Conservation (phyloP, 2,797 vertebrate genomes). For the Sebastes baramenuke region DNA sequence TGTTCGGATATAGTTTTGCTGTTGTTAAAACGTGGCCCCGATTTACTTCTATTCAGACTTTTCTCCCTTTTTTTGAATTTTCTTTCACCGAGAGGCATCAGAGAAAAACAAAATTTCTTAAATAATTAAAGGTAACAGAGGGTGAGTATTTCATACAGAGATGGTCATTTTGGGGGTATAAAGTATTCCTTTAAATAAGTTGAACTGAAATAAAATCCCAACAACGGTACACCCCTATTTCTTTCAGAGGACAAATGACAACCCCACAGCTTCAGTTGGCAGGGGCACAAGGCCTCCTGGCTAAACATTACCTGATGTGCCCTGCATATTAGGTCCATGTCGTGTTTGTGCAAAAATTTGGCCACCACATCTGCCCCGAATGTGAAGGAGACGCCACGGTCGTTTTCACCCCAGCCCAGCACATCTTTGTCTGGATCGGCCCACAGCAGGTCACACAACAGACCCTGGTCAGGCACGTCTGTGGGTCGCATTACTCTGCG, state of each 20-base stretch:
- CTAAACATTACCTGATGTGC: conserved; percentile 82
- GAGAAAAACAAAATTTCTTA: background rate
- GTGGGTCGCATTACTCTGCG: conserved; percentile 88
- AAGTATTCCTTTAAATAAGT: background rate
- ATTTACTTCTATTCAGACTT: background rate
- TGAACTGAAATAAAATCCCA: background rate
- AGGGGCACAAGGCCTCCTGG: background rate
- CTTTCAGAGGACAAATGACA: background rate
- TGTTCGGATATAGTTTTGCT: background rate
- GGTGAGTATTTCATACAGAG: background rate
- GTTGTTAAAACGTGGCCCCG: background rate
- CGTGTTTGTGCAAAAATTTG: conserved; percentile 89
- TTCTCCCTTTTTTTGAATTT: background rate
- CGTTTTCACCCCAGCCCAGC: conserved; percentile 87
- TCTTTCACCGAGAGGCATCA: background rate
- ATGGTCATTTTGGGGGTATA: background rate
- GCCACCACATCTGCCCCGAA: conserved; percentile 88
- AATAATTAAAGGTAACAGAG: background rate
- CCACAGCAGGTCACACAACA: conserved; percentile 87
- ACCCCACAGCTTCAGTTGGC: background rate
- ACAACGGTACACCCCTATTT: background rate
- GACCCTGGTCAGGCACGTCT: conserved; percentile 86
- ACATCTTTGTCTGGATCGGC: conserved; percentile 87
- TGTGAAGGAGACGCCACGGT: conserved; percentile 87
- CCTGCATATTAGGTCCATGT: conserved; percentile 90